A percentile compares a stretch with the other conserved stretches of the same genome.
Conservation (phyloP, 2,797 vertebrate genomes). For the Coreius guichenoti region DNA sequence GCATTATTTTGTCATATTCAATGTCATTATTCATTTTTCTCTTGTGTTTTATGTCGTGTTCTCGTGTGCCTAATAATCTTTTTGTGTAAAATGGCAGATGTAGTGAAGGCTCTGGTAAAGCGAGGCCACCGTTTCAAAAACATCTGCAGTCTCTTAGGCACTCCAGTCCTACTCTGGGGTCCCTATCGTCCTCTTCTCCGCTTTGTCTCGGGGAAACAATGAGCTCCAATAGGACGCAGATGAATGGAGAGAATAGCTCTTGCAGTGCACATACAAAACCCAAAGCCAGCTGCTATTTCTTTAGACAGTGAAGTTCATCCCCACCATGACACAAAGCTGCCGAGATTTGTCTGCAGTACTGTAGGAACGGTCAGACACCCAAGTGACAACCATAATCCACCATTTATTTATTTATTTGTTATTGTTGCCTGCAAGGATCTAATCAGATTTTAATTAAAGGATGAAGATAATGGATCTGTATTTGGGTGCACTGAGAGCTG, state of each 20-base stretch:
- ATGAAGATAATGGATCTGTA: slow-evolving; percentile 30
- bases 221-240: slow-evolving; percentile 7
- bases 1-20: not conserved
- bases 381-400: slow-evolving; percentile 1
- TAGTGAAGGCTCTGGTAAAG: slow-evolving; percentile 42
- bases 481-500: slow-evolving; percentile 29
- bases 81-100: slow-evolving; percentile 28
- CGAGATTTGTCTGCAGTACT: slow-evolving; percentile 39
- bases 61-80: slow-evolving; percentile 11
- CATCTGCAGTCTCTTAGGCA: slow-evolving; percentile 29
- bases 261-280: slow-evolving; percentile 28
- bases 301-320: slow-evolving; percentile 8
- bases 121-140: slow-evolving; percentile 7
- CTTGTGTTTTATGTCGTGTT: not conserved
- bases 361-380: slow-evolving; percentile 35
- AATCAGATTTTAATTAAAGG: slow-evolving; percentile 39
- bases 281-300: slow-evolving; percentile 28
- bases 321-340: not conserved
- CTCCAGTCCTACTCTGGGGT: not conserved
- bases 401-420: slow-evolving; percentile 33
- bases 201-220: slow-evolving; percentile 33
- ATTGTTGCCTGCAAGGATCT: slow-evolving; percentile 13
- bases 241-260: slow-evolving; percentile 28
- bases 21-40: not conserved
- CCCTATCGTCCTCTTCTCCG: not conserved